Conservation (phyloP, 2,113 vertebrate genomes). For the Thamnaconus septentrionalis region DNA sequence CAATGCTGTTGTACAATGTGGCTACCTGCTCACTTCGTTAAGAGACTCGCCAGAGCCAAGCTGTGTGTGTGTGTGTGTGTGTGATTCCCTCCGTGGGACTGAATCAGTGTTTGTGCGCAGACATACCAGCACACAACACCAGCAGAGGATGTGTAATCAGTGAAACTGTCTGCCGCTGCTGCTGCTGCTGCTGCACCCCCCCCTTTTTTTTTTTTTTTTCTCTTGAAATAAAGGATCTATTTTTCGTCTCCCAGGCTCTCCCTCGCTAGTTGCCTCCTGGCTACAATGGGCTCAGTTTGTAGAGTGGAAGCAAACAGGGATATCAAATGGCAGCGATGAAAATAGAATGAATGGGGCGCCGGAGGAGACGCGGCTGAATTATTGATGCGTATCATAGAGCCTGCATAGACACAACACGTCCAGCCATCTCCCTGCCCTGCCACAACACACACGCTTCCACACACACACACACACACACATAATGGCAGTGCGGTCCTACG, state of each 20-base stretch:
- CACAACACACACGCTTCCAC: constrained; percentile 38
- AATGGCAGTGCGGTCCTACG: too few relatives aligned
- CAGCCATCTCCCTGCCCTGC: constrained; percentile 48
- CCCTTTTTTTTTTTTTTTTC: neutral
- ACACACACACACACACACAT: too few relatives aligned
- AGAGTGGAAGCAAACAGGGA: constrained; percentile 55
- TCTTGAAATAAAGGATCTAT: constrained; percentile 39
- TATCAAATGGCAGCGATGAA: constrained; percentile 71
- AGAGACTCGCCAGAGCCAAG: neutral
- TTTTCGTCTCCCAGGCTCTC: constrained; percentile 39
- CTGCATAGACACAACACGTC: constrained; percentile 50
- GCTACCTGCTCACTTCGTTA: constrained; percentile 27
- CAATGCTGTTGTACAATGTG: constrained; percentile 68
- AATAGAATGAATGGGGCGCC: constrained; percentile 64
- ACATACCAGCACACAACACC: neutral
- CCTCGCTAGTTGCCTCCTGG: constrained; percentile 33
- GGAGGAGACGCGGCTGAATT: constrained; percentile 49
- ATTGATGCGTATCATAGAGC: constrained; percentile 69
- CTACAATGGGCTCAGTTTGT: constrained; percentile 43
- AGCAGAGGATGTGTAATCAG: constrained; percentile 23
- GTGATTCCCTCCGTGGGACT: constrained; percentile 37
- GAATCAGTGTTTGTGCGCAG: constrained; percentile 16
- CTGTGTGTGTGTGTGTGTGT: constrained; percentile 21
- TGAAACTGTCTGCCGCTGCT: too few relatives aligned
- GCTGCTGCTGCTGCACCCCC: constrained; percentile 22